phyloP scores from a whole-genome alignment of 2,797 vertebrate genomes.

The Syngnathus rostellatus region DNA sequence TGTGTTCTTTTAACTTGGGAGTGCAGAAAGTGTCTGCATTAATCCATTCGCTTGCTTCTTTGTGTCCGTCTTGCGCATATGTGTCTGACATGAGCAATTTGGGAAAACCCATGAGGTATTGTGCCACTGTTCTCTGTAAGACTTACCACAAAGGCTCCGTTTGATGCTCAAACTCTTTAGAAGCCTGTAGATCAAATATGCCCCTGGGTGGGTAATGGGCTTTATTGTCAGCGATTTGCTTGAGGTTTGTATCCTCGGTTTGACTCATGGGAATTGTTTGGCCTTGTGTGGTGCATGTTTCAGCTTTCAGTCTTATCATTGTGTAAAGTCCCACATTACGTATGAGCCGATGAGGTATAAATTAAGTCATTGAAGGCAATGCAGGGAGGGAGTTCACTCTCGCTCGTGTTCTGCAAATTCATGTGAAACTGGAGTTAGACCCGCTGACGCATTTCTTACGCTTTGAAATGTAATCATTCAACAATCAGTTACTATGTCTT shows the following conservation, averaged over 20 bases:
- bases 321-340: conserved; percentile 27
- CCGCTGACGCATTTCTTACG: neutral
- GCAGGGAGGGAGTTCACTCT: conserved; percentile 17
- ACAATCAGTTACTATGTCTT: no score
- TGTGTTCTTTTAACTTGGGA: neutral
- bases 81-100: neutral
- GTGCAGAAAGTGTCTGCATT: conserved; percentile 1
- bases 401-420: neutral
- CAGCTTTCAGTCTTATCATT: conserved; percentile 36
- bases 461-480: no score
- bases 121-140: conserved; percentile 45
- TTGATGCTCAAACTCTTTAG: conserved; percentile 47
- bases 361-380: neutral
- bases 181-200: conserved; percentile 52
- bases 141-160: conserved; percentile 52
- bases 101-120: conserved; percentile 52
- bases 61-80: neutral
- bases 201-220: conserved; percentile 36
- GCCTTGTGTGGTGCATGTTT: conserved; percentile 36
- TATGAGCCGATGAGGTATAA: conserved; percentile 26
- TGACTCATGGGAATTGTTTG: conserved; percentile 56
- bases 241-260: conserved; percentile 48
- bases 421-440: neutral
- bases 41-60: conserved; percentile 2
- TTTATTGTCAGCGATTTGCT: conserved; percentile 37